Base-by-base conservation (phyloP, 2,888 invertebrate species). In the Hyposoter dolosus region DNA sequence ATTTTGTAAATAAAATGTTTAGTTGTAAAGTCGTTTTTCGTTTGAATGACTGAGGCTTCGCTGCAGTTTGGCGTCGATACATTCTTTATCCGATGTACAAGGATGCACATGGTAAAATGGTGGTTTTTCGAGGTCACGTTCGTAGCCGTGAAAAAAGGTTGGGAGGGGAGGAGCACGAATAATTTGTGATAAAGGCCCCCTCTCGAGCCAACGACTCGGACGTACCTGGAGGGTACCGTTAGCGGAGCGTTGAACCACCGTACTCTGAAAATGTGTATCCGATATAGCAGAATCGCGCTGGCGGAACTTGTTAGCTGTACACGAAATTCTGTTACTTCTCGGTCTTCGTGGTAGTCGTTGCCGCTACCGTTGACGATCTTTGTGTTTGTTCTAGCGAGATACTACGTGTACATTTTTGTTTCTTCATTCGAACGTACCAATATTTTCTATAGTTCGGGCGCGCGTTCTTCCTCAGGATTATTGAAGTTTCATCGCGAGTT, bases 181-280 rank as follows among this genome's bases (percentile, higher is more conserved):
- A 53, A 60, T 47, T 77, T 19, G 28, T 69, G 69, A 50, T 28
- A 50, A 40, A 43, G 23, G 40, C 68, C 66, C 78, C 83, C 84
- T 68, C 84, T 74, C 75, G 56, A 72, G 89, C 82, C 35, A 10
- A 35, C 50, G 47, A 50, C 32, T 35, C 15, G 87, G 88, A 89
- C 88, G 88, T 71, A 83, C 90, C 90, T 90, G 90, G 19, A 40
- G 50, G 84, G 87, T 91, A 91, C 92, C 92, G 92, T 92, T 92
- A 92, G 60, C 87, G 87, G 91, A 89, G 87, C 91, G 90, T 91
- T 92, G 91, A 92, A 91, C 91, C 89, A 90, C 78, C 82, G 80
- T 72, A 86, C 68, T 84, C 84, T 82, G 76, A 69, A 66, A 78
- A 83, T 23, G 43, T 47, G 80, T 71, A 76, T 74, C 69, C 85